Evolutionary conservation across 2,797 vertebrate species (phyloP), one percentile per base, ranked within the genome.

Genomic region (Gobio occitaniae): DNA sequence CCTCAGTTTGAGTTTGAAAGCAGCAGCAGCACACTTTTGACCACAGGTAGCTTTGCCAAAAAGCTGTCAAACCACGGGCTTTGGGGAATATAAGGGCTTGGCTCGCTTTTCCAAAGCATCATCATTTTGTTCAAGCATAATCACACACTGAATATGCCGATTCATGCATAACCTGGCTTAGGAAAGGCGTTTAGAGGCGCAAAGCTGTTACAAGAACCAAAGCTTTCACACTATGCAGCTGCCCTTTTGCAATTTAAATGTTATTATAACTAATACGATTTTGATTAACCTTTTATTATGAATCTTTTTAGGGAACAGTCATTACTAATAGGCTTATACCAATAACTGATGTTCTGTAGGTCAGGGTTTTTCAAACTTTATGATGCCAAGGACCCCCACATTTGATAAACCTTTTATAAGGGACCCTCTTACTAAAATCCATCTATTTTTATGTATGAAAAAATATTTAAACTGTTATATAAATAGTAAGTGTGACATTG

Each of bases 41-140:
- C 29, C 32, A 76, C 32, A 19, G 41, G 72, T 54, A 66, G 13
- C 50, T 66, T 41, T 69, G 65, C 65, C 82, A 84, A 84, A 48
- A 84, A 47, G 10, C 50, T 56, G 63, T 48, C 82, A 78, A 19
- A 59, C 52, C 52, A 69, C 38, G 0, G 59, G 75, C 36, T 56
- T 29, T 59, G 50, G 50, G 41, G 48, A 36, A 82, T 82, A 10
- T 25, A 72, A 59, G 41, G 8, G 4, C 52, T 78, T 78, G 38
- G 83, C 83, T 78, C 7, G 38, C 25, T 56, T 78, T 84, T 70
- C 19, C 38, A 59, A n/a, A 19, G 36, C 17, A 56, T 78, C 74
- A 61, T 76, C 52, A 12, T 78, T 84, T 84, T 77, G n/a, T 56
- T 69, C 48, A 44, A 70, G 50, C 25, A 47, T 70, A 25, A 68